Evolutionary conservation across 2,888 invertebrate species (phyloP), one percentile per base, ranked within the genome.

Genomic region (Bembecia ichneumoniformis): DNA sequence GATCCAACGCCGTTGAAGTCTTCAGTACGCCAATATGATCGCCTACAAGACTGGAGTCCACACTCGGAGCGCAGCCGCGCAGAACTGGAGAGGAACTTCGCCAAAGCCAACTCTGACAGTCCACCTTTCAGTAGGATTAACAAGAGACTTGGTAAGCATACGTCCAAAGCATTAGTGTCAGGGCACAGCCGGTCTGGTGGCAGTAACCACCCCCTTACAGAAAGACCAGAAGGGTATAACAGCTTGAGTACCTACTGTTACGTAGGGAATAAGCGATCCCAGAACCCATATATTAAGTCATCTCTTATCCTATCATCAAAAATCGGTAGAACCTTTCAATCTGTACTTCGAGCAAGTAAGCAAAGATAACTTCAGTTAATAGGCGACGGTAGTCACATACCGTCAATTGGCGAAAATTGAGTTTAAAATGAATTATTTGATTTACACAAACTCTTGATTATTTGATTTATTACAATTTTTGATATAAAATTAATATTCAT

Each of bases 1-100:
- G 81, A 82, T 48, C 67, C 79, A 47, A 84, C 86, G 55, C 82
- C 88, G 52, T 75, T 87, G 55, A 88, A 88, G 59, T 69, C 68
- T 13, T 44, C 44, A 17, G 16, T 44, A 44, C 82, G 87, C 48
- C 79, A 78, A 50, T 88, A 87, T 71, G 87, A 86, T 48, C 57
- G 66, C 20, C 62, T 72, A 49, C 70, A 69, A 56, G 77, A 83
- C 62, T 80, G 81, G 81, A 81, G 79, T 50, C 82, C 83, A 0
- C 66, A 75, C 0, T 71, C 77, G 40, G 82, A 81, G 58, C 62
- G 78, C 52, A 65, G 68, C 55, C 66, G 76, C n/a, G 62, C 58
- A 5, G 82, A 81, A 16, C 59, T 81, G 50, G 82, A 83, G 53
- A 57, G 75, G 17, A 72, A 71, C 55, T 81, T 76, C 72, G 67